Percentiles rank a stretch among this genome's conserved stretches.
These are phyloP conservation scores for Echeneis naucrates DNA, from an alignment of 2,797 vertebrate genomes.

Conservation along the genomic window DNA sequence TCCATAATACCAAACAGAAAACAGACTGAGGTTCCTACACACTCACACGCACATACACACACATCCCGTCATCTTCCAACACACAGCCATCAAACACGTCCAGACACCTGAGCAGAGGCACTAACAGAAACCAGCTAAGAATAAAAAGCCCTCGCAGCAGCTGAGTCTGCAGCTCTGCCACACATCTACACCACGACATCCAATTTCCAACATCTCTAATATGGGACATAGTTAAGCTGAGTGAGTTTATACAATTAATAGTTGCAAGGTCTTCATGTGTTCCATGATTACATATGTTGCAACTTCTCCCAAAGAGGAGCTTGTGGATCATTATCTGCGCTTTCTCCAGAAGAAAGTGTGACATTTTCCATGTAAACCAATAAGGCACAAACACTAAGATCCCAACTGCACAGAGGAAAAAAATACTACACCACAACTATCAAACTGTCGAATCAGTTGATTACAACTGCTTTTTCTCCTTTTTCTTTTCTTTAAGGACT, in stretches of 20 bases:
- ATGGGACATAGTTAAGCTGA: slow-evolving; percentile 2
- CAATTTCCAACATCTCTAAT: background rate
- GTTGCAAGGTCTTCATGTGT: slow-evolving; percentile 4
- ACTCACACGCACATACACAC: background rate
- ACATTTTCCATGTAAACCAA: background rate
- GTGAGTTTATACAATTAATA: background rate
- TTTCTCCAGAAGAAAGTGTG: background rate
- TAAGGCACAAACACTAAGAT: background rate
- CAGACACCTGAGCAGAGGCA: slow-evolving; percentile 42
- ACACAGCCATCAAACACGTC: slow-evolving; percentile 5
- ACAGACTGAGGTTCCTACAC: background rate
- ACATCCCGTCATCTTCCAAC: slow-evolving; percentile 28
- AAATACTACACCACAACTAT: background rate
- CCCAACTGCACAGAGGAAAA: background rate
- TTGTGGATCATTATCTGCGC: background rate
- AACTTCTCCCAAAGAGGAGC: background rate
- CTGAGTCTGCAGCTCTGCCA: slow-evolving; percentile 48
- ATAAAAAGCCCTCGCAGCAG: slow-evolving; percentile 52
- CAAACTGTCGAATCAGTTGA: background rate
- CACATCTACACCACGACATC: slow-evolving; percentile 16
- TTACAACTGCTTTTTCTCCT: background rate
- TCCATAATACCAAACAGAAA: no score
- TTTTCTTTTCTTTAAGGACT: background rate
- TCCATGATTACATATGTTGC: slow-evolving; percentile 1
- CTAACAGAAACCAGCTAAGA: slow-evolving; percentile 24